Conservation (phyloP, 2,888 invertebrate species). For the Cheilosia pagana region DNA sequence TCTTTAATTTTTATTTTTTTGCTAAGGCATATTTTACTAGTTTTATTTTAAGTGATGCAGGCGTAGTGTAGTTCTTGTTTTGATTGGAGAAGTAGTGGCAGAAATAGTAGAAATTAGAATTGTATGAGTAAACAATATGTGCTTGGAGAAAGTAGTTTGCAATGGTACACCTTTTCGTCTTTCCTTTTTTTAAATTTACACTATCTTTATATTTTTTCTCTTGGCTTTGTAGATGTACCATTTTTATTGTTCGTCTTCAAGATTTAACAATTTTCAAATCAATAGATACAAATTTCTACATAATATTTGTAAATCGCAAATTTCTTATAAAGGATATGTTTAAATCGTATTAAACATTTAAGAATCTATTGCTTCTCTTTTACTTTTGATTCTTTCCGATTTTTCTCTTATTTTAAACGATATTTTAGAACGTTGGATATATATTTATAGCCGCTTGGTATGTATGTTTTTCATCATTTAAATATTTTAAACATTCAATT, state of each 20-base stretch:
- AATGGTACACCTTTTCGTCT: slow-evolving; percentile 2
- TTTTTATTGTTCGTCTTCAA: slow-evolving; percentile 16
- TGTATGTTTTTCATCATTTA: slow-evolving; percentile 30
- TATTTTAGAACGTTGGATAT: slow-evolving; percentile 47
- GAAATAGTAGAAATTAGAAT: slow-evolving; percentile 25
- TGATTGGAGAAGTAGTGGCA: slow-evolving; percentile 3
- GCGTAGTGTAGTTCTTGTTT: not conserved
- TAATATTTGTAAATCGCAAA: slow-evolving; percentile 23
- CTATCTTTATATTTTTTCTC: slow-evolving; percentile 1
- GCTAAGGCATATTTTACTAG: slow-evolving; percentile 27
- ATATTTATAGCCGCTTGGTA: slow-evolving; percentile 44
- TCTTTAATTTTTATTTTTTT: slow-evolving; percentile 27
- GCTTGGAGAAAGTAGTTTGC: not conserved
- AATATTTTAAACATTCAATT: slow-evolving; percentile 57
- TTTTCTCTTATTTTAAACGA: slow-evolving; percentile 27
- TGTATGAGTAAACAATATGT: not conserved
- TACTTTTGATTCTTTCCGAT: slow-evolving; percentile 23
- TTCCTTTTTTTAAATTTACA: slow-evolving; percentile 2
- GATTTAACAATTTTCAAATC: slow-evolving; percentile 7
- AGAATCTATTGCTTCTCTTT: slow-evolving; percentile 60
- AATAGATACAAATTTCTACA: slow-evolving; percentile 22
- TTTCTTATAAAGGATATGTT: slow-evolving; percentile 9
- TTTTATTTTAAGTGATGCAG: slow-evolving; percentile 16
- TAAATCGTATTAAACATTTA: slow-evolving; percentile 28
- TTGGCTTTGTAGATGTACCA: slow-evolving; percentile 10